Evolutionary conservation across 2,888 invertebrate species (phyloP).

Genomic region (Dysmachus trigonus): DNA sequence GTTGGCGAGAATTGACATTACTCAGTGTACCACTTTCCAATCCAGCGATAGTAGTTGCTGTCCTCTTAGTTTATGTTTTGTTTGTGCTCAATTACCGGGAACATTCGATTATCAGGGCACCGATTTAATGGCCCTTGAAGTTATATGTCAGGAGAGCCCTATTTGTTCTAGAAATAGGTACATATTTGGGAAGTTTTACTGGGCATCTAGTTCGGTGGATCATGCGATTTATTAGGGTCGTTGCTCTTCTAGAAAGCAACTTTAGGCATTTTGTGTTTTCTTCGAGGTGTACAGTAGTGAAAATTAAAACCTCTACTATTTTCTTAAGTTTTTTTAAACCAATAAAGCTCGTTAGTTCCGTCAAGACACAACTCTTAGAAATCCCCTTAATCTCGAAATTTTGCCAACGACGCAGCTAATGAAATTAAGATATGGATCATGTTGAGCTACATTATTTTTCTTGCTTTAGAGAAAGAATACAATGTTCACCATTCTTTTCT

Average conservation of each 20-base stretch:
- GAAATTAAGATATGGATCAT: too few species aligned
- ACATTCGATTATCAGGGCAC: not conserved
- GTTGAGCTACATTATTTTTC: too few species aligned
- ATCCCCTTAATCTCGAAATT: too few species aligned
- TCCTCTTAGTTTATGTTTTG: not conserved
- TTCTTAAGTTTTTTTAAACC: too few species aligned
- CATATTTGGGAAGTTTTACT: not conserved
- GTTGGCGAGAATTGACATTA: not conserved
- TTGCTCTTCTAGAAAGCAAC: not conserved
- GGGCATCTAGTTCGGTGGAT: not conserved
- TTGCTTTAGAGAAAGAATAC: too few species aligned
- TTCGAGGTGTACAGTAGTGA: too few species aligned
- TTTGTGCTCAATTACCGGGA: conserved; percentile 12
- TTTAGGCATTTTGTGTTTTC: too few species aligned
- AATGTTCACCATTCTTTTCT: too few species aligned
- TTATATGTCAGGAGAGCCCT: not conserved
- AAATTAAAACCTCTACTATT: too few species aligned
- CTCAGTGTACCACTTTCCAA: not conserved
- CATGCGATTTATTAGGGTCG: not conserved
- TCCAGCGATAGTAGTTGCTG: not conserved
- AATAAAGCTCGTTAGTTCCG: too few species aligned
- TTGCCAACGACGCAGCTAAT: too few species aligned
- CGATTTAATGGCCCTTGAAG: conserved; percentile 25
- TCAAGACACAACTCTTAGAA: too few species aligned
- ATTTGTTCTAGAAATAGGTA: not conserved